Evolutionary conservation across 1,140 invertebrate genomes (phyloP).

Genomic region (Sycobia sp.): DNA sequence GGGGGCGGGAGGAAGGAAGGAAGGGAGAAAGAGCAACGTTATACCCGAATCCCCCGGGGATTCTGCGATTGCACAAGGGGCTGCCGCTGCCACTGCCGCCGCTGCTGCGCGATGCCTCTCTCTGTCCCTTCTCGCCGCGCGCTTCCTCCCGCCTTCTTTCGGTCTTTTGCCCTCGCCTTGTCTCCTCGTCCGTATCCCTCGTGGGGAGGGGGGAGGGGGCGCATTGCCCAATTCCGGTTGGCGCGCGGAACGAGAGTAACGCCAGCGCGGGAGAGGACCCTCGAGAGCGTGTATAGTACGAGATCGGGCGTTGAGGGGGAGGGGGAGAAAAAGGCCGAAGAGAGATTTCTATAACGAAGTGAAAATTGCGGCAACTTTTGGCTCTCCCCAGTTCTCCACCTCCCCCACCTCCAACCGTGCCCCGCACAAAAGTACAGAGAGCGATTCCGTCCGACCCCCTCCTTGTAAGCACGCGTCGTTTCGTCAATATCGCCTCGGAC

Average conservation of each 20-base stretch:
- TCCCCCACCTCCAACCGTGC: neutral
- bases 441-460: too few species aligned
- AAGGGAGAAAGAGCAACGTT: conserved; percentile 16
- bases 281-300: conserved; percentile 6
- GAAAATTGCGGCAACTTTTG: conserved; percentile 56
- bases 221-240: neutral
- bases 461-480: too few species aligned
- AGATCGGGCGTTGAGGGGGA: neutral
- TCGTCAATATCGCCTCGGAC: too few species aligned
- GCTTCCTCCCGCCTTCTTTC: neutral
- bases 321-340: neutral
- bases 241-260: conserved; percentile 1
- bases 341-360: conserved; percentile 52
- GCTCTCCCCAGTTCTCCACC: conserved; percentile 1
- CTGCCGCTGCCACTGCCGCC: neutral
- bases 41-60: conserved; percentile 38
- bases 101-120: neutral
- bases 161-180: too few species aligned
- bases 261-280: conserved; percentile 3
- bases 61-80: conserved; percentile 31
- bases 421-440: too few species aligned
- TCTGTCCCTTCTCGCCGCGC: neutral
- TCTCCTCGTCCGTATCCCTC: too few species aligned
- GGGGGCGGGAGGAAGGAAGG: conserved; percentile 7
- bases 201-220: too few species aligned